Evolutionary conservation across 2,113 vertebrate species (phyloP).

Genomic region (Carollia perspicillata): DNA sequence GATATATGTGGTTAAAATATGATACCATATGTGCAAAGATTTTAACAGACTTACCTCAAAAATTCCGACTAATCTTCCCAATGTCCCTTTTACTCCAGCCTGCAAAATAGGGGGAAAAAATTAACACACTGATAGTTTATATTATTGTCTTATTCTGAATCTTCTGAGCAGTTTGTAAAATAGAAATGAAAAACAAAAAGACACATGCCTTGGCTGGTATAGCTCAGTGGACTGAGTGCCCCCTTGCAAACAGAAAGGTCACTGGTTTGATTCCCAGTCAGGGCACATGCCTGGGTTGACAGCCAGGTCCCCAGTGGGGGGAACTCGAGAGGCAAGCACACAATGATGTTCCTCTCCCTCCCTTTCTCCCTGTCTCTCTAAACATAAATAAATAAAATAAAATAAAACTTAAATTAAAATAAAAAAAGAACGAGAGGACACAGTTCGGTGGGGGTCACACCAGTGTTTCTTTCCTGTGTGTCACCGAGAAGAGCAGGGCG

Average conservation of each 20-base stretch:
- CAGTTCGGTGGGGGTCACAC: not conserved
- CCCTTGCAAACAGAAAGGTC: too few relatives aligned
- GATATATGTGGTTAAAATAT: not conserved
- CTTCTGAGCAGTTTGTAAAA: not conserved
- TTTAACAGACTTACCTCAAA: slow-evolving; percentile 92
- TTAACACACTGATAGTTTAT: not conserved
- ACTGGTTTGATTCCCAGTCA: too few relatives aligned
- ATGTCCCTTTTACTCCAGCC: slow-evolving; percentile 98
- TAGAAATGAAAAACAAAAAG: not conserved
- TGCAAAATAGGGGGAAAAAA: slow-evolving; percentile 70
- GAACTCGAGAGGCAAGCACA: too few relatives aligned
- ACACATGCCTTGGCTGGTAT: too few relatives aligned
- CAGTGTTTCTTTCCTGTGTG: not conserved
- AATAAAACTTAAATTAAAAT: too few relatives aligned
- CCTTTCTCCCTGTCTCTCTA: too few relatives aligned
- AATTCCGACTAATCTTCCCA: slow-evolving; percentile 96
- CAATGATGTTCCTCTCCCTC: too few relatives aligned
- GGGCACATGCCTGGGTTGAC: too few relatives aligned
- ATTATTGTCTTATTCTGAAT: not conserved
- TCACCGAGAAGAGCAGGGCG: not conserved
- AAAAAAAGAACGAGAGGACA: not conserved
- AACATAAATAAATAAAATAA: too few relatives aligned
- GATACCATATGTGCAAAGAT: not conserved
- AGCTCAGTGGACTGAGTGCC: too few relatives aligned
- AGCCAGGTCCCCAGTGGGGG: too few relatives aligned